Base-by-base conservation (phyloP, 2,888 invertebrate genomes). In the Hetaerina titia region DNA sequence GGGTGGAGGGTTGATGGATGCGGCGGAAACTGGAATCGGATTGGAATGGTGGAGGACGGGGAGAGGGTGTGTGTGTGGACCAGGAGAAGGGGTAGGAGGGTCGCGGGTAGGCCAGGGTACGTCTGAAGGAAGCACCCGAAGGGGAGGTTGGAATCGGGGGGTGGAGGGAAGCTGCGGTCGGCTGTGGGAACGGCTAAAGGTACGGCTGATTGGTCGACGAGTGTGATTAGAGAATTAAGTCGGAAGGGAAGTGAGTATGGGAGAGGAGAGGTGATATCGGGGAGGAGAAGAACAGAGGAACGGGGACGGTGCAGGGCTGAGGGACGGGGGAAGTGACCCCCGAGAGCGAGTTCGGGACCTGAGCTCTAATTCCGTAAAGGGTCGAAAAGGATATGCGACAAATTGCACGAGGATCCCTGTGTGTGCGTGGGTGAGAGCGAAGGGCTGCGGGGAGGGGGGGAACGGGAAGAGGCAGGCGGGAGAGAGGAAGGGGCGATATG, bases 141-240 rank as follows among this genome's bases (percentile, higher is more conserved):
- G 63, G 4, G 15, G 63, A 13, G 63, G 17, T 9, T 15, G 17
- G 63, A 63, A 15, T 17, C 2, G 13, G 5, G 60, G 60, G 69
- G n/a, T 4, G 4, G 7, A n/a, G n/a, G 69, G 69, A 22, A 69
- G 69, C 69, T 69, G 69, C 69, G 69, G 69, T 69, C 69, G 69
- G 69, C 19, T 69, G 69, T 0, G 69, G 69, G 69, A n/a, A 22
- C 19, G 19, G 69, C 69, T n/a, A 69, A 69, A 69, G 69, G 69
- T 69, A 69, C 69, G 69, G 69, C 69, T 69, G 69, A 69, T 69
- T 69, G 69, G 22, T 69, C 69, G 69, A 69, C 69, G 69, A 69
- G 69, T 69, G 69, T 69, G 69, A 69, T 69, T 69, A 69, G 69
- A 69, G 69, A 69, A 69, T 69, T 69, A 69, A 69, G 69, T 69